Evolutionary conservation across 2,113 vertebrate genomes (phyloP).

Genomic region (Lipotes vexillifer): DNA sequence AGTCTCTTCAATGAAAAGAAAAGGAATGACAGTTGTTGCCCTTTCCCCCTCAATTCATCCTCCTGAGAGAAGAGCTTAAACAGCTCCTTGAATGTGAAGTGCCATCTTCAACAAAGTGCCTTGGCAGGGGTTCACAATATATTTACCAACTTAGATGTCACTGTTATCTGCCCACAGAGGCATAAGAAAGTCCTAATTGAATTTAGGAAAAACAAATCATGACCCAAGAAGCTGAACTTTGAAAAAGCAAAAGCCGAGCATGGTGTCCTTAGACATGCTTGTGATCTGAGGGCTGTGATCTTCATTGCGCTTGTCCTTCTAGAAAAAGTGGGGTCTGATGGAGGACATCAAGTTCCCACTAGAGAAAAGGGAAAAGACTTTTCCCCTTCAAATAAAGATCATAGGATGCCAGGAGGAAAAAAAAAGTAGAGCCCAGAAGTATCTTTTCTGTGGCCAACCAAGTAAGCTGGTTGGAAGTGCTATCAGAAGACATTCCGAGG

Average conservation of each 20-base stretch:
- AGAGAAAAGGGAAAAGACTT: background rate
- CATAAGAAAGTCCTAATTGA: background rate
- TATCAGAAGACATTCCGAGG: background rate
- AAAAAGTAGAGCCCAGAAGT: background rate
- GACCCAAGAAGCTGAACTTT: background rate
- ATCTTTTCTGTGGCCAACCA: background rate
- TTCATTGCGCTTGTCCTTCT: background rate
- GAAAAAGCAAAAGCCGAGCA: background rate
- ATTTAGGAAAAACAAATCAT: background rate
- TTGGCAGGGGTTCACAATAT: background rate
- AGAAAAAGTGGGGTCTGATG: background rate
- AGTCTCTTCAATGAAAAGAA: background rate
- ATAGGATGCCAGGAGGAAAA: background rate
- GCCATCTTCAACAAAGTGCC: background rate
- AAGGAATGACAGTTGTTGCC: background rate
- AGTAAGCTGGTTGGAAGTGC: background rate
- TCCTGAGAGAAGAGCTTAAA: background rate
- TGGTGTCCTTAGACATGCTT: background rate
- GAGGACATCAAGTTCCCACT: background rate
- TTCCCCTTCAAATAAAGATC: constrained; percentile 10
- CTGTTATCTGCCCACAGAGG: background rate
- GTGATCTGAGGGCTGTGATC: background rate
- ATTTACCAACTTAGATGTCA: background rate
- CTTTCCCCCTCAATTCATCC: background rate
- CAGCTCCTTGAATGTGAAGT: background rate